These are phyloP conservation scores for Alectura lathami DNA, from an alignment of 2,113 vertebrate genomes.

Conservation along the genomic window DNA sequence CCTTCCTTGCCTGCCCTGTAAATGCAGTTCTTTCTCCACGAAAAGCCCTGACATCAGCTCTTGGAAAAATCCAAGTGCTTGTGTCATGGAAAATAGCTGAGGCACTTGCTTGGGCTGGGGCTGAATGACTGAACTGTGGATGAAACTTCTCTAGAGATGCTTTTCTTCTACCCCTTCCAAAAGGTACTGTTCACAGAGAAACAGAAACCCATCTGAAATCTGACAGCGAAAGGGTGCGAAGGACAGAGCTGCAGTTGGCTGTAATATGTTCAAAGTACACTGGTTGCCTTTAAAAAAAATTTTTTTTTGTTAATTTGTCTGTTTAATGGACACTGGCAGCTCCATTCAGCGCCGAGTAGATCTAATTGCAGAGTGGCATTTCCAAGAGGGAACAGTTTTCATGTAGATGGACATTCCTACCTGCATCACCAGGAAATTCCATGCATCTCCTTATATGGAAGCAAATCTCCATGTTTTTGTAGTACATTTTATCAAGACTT, in stretches of 20 bases:
- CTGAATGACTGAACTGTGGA: constrained; percentile 67
- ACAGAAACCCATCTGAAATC: not conserved
- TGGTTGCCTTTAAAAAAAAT: not conserved
- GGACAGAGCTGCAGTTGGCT: not conserved
- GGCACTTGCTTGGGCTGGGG: constrained; percentile 68
- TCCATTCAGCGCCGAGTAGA: not conserved
- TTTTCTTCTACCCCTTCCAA: constrained; percentile 24
- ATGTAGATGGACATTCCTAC: not conserved
- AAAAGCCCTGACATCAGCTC: constrained; percentile 83
- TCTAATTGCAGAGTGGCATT: not conserved
- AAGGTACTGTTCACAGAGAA: not conserved
- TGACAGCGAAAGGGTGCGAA: not conserved
- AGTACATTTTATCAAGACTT: not conserved
- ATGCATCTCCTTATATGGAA: not conserved
- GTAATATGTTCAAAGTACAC: not conserved
- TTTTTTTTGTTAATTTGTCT: not conserved
- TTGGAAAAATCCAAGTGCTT: constrained; percentile 80
- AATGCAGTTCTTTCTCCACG: constrained; percentile 80
- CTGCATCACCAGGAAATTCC: not conserved
- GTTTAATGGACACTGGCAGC: not conserved
- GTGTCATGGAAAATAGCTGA: constrained; percentile 76
- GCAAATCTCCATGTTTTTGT: not conserved
- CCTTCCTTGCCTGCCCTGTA: constrained; percentile 73
- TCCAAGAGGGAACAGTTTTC: not conserved
- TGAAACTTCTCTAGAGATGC: constrained; percentile 50